Percentiles rank a stretch among this genome's conserved stretches.
These are phyloP conservation scores for Gallinago jamesoni DNA, from an alignment of 2,113 vertebrate genomes.

Conservation along the genomic window DNA sequence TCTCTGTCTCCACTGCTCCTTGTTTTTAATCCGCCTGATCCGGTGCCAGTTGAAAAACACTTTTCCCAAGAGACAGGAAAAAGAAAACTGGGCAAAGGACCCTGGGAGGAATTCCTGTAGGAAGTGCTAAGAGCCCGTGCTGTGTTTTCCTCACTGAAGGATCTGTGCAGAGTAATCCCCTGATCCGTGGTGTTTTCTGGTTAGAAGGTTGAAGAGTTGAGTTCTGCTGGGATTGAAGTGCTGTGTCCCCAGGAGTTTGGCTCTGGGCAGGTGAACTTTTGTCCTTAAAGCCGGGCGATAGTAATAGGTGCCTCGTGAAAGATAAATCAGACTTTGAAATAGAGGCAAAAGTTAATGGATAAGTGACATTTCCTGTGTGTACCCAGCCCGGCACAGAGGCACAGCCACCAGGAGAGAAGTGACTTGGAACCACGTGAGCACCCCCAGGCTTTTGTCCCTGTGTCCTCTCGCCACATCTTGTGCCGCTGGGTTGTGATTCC, in stretches of 20 bases:
- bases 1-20: background rate
- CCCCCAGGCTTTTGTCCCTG: background rate
- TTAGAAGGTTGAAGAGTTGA: background rate
- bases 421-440: background rate
- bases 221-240: background rate
- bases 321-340: background rate
- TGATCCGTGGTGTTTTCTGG: accelerated
- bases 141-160: background rate
- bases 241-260: background rate
- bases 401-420: background rate
- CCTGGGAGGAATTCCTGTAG: background rate
- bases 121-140: background rate
- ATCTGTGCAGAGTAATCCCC: background rate
- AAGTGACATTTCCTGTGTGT: accelerated
- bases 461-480: background rate
- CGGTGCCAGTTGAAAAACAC: background rate
- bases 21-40: background rate
- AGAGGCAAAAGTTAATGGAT: background rate
- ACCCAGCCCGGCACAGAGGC: background rate
- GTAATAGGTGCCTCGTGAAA: background rate
- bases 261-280: background rate
- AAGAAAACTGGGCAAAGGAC: background rate
- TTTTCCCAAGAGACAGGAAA: background rate
- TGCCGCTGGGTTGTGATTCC: background rate
- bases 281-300: background rate